Base-by-base conservation (phyloP, 2,888 invertebrate species). In the Plusia festucae region DNA sequence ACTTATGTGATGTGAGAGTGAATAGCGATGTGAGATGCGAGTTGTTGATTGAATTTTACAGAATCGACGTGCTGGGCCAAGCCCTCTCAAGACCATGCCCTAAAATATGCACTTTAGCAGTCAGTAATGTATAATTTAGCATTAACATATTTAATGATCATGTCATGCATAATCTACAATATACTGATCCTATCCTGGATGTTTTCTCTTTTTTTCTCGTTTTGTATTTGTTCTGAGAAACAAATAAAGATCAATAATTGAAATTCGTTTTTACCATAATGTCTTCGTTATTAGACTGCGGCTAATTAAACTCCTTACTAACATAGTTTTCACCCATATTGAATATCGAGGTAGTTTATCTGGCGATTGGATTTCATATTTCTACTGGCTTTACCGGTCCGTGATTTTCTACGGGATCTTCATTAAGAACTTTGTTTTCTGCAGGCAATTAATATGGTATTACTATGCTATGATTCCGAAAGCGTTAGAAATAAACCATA, bases 321-420 rank as follows among this genome's bases (percentile, higher is more conserved):
- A 34, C 15, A 5, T 6, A n/a, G n/a, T 40, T n/a, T 6, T 0
- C 40, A n/a, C 5, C 40, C 40, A 40, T 40, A 40, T 40, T 40
- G 40, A 40, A n/a, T 40, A 40, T 40, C 40, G 40, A 0, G 40
- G n/a, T 40, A 40, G 40, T 40, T n/a, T n/a, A 40, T 40, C 40
- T 40, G n/a, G 40, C n/a, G 40, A 40, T 40, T 40, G n/a, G n/a
- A 40, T 40, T 40, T 40, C 40, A 40, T 40, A n/a, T 40, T 40
- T 40, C 40, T n/a, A 40, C 40, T n/a, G 5, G n/a, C 3, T 40
- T 40, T n/a, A n/a, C 40, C n/a, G 40, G 40, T 40, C n/a, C 40
- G 40, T 6, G n/a, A 40, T 13, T 34, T 34, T 34, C 34, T 34
- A 34, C 13, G 34, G 34, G 5, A 40, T 40, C n/a, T 40, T 40